A percentile compares a stretch with the other conserved stretches of the same genome.
Conservation (phyloP, 2,113 vertebrate species). For the Mystacornis crossleyi region DNA sequence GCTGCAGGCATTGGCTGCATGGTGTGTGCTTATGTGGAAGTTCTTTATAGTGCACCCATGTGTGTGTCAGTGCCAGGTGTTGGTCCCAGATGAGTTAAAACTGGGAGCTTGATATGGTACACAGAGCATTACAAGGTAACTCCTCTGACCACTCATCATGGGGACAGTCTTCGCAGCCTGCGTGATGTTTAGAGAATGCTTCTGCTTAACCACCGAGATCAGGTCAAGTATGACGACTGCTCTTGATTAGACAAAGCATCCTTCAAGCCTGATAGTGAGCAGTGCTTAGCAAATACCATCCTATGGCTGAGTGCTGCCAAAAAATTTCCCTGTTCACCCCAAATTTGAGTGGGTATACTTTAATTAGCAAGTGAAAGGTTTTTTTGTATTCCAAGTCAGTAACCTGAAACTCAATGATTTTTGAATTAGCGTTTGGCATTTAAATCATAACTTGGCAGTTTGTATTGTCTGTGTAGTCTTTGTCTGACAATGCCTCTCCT, state of each 20-base stretch:
- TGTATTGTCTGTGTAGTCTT: not conserved
- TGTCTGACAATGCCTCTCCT: not conserved
- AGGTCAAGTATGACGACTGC: not conserved
- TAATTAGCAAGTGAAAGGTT: not conserved
- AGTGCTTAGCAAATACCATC: not conserved
- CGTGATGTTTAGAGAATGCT: not conserved
- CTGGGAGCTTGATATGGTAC: not conserved
- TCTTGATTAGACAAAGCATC: not conserved
- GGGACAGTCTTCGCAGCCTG: not conserved
- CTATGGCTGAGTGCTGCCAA: not conserved
- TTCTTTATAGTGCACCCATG: not conserved
- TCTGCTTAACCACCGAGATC: not conserved
- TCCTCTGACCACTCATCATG: fast-evolving
- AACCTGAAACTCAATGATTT: not conserved
- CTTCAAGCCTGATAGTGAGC: not conserved
- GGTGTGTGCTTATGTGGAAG: not conserved
- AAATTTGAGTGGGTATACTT: not conserved
- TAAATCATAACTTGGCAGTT: constrained; percentile 10
- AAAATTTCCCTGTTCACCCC: not conserved
- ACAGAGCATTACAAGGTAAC: not conserved
- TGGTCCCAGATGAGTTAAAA: not conserved
- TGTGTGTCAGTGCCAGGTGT: not conserved
- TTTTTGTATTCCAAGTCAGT: not conserved
- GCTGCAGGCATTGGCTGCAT: not conserved
- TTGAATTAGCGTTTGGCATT: not conserved